Percentiles rank a stretch among this genome's conserved stretches.
Conservation (phyloP, 1,140 invertebrate species). For the Pygmarrhopalites habei region DNA sequence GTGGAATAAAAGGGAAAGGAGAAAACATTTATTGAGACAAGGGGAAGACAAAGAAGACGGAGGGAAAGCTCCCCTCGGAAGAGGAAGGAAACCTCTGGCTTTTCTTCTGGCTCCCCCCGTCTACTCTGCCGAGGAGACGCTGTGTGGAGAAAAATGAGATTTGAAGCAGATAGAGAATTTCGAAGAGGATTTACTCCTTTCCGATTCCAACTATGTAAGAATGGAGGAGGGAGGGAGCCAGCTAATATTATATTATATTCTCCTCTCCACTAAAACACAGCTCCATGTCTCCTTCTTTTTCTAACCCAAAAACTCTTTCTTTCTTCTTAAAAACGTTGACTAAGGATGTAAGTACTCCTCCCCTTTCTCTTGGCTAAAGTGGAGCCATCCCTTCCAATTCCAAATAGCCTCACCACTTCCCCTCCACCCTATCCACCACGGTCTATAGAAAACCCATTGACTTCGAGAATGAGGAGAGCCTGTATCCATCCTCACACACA, state of each 20-base stretch:
- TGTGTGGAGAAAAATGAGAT: background rate
- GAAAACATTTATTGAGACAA: constrained; percentile 4
- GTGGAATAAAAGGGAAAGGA: background rate
- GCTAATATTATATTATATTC: constrained; percentile 5
- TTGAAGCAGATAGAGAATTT: background rate
- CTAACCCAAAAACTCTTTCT: no score
- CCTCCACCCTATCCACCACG: no score
- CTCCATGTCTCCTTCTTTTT: no score
- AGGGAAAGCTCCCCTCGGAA: background rate
- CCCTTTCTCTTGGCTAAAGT: no score
- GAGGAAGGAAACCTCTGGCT: background rate
- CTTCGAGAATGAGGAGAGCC: no score
- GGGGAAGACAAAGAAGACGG: background rate
- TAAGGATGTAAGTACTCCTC: no score
- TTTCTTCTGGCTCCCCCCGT: background rate
- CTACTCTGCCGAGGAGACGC: no score
- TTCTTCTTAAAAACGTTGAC: no score
- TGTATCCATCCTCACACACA: no score
- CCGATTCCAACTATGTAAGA: background rate
- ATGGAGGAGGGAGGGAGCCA: background rate
- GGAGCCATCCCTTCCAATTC: no score
- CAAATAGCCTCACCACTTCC: no score
- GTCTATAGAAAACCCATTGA: no score
- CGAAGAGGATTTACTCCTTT: background rate
- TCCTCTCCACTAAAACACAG: background rate